Evolutionary conservation across 2,797 vertebrate genomes (phyloP), one percentile per base, ranked within the genome.

Genomic region (Xyrichtys novacula): DNA sequence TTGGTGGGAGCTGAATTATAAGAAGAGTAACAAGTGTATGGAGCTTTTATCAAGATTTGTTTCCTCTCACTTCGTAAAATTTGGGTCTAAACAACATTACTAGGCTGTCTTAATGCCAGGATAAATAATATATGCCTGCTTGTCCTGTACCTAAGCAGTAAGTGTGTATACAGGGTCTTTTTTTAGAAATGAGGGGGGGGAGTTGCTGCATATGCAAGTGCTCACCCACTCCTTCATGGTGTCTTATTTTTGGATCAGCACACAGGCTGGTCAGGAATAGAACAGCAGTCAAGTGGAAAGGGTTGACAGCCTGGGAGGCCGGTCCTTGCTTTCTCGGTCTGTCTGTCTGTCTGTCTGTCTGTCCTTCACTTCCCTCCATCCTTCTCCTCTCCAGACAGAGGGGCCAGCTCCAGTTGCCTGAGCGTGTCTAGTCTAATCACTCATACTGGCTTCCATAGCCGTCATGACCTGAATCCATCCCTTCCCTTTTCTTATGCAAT

Each of bases 391-490:
- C 54, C 76, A 86, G 88, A 90, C 84, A 66, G 20, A 32, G 38
- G 38, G 70, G 53, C 42, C 4, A 75, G 71, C 76, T 70, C 15
- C 5, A 56, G 78, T 75, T 73, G 65, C 61, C 79, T 68, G 78
- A 81, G 74, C 66, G 80, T 87, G 91, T 92, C 92, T 91, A 76
- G 66, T 89, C 81, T 85, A 87, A 92, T 93, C 90, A 88, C 81
- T 90, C 88, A 85, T 61, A 52, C 71, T 47, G 74, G 65, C 85
- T 88, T 83, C 84, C 80, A 79, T 59, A 87, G 79, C 80, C 85
- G 54, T 72, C 86, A 60, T 87, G 86, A 91, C 93, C 92, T 77
- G 80, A 87, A 93, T 93, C 87, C 86, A 89, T 91, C 88, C 74
- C 70, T 74, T 79, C 80, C 77, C 67, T 74, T 86, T 69, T 76